Conservation (phyloP, 2,888 invertebrate genomes). For the Sisyra nigra region DNA sequence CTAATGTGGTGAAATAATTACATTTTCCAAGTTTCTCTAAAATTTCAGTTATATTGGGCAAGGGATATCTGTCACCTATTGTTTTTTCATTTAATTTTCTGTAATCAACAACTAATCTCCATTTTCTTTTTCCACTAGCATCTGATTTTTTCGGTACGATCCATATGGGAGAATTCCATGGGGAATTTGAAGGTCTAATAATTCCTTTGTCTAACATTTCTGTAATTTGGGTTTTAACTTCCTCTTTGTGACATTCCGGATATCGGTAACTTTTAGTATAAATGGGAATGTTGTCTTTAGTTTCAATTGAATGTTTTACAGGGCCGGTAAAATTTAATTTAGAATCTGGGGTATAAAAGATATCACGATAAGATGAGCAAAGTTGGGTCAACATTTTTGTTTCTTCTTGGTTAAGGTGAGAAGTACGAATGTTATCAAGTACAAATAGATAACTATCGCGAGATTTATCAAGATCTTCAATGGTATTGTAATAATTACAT, state of each 20-base stretch:
- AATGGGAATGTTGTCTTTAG: too few relatives aligned
- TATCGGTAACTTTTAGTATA: too few relatives aligned
- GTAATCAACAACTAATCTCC: constrained; percentile 18
- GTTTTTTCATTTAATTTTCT: constrained; percentile 18
- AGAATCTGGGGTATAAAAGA: not conserved
- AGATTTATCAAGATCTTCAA: not conserved
- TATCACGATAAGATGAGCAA: not conserved
- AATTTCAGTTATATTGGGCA: too few relatives aligned
- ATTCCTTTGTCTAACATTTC: too few relatives aligned
- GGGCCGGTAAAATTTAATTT: constrained; percentile 10
- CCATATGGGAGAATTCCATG: constrained; percentile 21
- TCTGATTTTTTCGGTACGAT: constrained; percentile 22
- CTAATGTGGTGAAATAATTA: constrained; percentile 16
- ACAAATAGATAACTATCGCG: not conserved
- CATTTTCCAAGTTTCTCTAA: too few relatives aligned
- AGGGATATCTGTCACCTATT: constrained; percentile 15
- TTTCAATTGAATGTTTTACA: constrained; percentile 11
- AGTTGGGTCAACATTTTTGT: not conserved
- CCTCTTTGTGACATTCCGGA: constrained; percentile 15
- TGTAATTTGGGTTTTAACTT: too few relatives aligned
- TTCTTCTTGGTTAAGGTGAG: not conserved
- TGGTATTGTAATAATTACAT: not conserved
- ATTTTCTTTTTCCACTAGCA: constrained; percentile 18
- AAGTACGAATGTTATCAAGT: not conserved
- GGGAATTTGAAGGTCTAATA: constrained; percentile 17